Percentiles rank a stretch among this genome's conserved stretches.
phyloP scores from a whole-genome alignment of 2,888 invertebrate species.

The Xylota sylvarum region DNA sequence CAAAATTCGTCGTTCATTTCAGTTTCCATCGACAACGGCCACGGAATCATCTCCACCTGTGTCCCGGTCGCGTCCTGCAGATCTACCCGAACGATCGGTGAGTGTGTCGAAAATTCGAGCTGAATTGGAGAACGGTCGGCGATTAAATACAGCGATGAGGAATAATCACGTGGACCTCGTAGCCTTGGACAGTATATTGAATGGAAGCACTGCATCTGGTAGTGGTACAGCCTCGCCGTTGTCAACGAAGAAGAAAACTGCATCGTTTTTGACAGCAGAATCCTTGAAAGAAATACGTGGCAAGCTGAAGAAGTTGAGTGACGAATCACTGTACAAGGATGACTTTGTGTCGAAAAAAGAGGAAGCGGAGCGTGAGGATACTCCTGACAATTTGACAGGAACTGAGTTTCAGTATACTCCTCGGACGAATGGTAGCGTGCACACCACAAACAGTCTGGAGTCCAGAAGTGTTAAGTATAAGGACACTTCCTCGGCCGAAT shows the following conservation, averaged over 20 bases:
- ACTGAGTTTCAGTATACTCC: conserved; percentile 63
- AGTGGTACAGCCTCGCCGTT: conserved; percentile 74
- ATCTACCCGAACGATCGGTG: conserved; percentile 85
- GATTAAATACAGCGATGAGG: conserved; percentile 86
- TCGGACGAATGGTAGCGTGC: conserved; percentile 57
- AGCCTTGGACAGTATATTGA: conserved; percentile 86
- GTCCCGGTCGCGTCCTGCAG: conserved; percentile 80
- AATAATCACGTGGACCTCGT: conserved; percentile 86
- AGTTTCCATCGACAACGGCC: conserved; percentile 87
- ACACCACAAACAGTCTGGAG: conserved; percentile 82
- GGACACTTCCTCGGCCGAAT: conserved; percentile 86
- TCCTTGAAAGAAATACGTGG: conserved; percentile 87
- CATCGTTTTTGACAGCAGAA: conserved; percentile 87
- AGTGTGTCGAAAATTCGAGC: conserved; percentile 86
- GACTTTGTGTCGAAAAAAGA: conserved; percentile 81
- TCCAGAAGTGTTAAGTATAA: conserved; percentile 81
- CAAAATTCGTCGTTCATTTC: conserved; percentile 88
- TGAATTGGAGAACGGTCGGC: conserved; percentile 86
- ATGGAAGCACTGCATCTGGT: conserved; percentile 76
- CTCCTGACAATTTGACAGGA: conserved; percentile 47
- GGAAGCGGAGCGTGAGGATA: conserved; percentile 73
- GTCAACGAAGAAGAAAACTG: conserved; percentile 79
- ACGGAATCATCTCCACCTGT: conserved; percentile 70
- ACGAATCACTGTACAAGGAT: conserved; percentile 85
- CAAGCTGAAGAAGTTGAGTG: conserved; percentile 86